A percentile compares a stretch with the other conserved stretches of the same genome.
Conservation (phyloP, 2,797 vertebrate species). For the Cyclopterus lumpus region DNA sequence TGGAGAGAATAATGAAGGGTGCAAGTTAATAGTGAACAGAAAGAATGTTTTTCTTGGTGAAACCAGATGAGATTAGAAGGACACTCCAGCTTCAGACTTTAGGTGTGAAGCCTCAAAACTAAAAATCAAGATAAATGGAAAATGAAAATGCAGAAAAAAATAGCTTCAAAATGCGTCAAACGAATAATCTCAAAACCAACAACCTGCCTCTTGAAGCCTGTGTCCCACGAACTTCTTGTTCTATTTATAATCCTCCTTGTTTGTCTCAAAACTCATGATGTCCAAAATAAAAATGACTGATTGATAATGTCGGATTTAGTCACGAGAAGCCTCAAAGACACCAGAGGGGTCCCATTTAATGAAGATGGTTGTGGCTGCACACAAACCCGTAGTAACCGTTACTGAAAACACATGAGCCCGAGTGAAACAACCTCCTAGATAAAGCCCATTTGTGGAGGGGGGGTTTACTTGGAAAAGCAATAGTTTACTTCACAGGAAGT, state of each 20-base stretch:
- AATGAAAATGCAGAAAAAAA: not conserved
- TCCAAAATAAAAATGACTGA: not conserved
- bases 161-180: not conserved
- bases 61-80: not conserved
- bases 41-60: not conserved
- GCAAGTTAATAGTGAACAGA: not conserved
- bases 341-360: conserved; percentile 49
- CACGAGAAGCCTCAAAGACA: conserved; percentile 23
- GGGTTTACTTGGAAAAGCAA: not conserved
- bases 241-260: not conserved
- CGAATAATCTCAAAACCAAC: conserved; percentile 3
- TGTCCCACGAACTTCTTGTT: not conserved
- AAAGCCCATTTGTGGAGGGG: not conserved
- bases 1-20: conserved; percentile 15
- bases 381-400: conserved; percentile 52
- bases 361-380: conserved; percentile 50
- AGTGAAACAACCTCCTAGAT: conserved; percentile 15
- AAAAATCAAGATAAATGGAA: not conserved
- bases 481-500: conserved; percentile 7
- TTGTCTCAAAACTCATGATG: not conserved
- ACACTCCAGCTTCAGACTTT: not conserved
- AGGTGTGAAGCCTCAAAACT: not conserved
- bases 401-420: conserved; percentile 59
- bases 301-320: conserved; percentile 1
- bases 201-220: not conserved